phyloP scores from a whole-genome alignment of 1,140 invertebrate species.

The Drosophila sucinea region DNA sequence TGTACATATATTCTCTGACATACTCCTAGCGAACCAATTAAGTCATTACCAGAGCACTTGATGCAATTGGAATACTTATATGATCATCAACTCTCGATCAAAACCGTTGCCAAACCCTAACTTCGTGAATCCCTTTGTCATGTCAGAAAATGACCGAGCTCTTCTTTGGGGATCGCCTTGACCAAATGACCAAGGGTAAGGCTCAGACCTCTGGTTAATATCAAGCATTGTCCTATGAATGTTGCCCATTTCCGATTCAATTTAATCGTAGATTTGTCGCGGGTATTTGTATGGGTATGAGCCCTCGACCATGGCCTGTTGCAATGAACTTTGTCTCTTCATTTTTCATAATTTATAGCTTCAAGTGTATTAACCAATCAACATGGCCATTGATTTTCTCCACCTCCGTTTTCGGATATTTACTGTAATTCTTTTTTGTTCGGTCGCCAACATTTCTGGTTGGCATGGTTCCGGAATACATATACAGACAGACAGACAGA shows the following conservation, averaged over 20 bases:
- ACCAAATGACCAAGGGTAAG: too few relatives aligned
- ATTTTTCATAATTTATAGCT: slow-evolving; percentile 10
- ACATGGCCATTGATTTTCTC: slow-evolving; percentile 21
- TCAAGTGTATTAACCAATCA: slow-evolving; percentile 23
- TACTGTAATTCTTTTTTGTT: slow-evolving; percentile 26
- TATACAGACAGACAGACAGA: background rate
- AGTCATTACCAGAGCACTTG: background rate
- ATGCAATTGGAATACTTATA: background rate
- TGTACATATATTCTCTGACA: background rate
- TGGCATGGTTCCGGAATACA: slow-evolving; percentile 15
- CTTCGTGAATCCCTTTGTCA: too few relatives aligned
- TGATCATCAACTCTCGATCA: background rate
- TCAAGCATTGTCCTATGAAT: too few relatives aligned
- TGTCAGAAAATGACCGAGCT: too few relatives aligned
- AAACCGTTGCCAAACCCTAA: too few relatives aligned
- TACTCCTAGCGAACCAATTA: background rate
- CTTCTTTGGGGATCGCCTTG: too few relatives aligned
- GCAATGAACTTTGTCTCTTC: background rate
- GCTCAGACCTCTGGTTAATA: too few relatives aligned
- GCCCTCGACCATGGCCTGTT: background rate
- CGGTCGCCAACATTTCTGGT: slow-evolving; percentile 25
- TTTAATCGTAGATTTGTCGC: background rate
- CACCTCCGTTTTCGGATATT: background rate
- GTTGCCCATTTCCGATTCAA: background rate
- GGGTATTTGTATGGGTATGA: background rate